phyloP scores from a whole-genome alignment of 2,888 invertebrate species.

The Ecliptopera silaceata region DNA sequence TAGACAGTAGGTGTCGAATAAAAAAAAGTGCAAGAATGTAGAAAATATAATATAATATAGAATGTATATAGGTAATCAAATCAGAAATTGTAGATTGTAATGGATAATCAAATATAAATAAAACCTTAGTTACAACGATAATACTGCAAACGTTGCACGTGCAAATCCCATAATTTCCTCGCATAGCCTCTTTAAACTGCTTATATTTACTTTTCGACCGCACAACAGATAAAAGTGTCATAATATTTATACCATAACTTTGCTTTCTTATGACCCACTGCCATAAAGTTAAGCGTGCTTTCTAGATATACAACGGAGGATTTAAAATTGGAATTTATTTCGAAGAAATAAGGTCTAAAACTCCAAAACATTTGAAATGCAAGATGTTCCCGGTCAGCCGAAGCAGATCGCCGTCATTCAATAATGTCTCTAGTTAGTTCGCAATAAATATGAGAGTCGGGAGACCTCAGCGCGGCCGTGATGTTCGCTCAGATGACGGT shows the following conservation, averaged over 20 bases:
- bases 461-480: constrained; percentile 55
- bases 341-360: constrained; percentile 60
- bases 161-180: constrained; percentile 55
- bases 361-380: constrained; percentile 47
- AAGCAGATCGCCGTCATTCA: constrained; percentile 68
- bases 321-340: constrained; percentile 50
- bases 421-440: constrained; percentile 80
- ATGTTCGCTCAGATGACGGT: constrained; percentile 75
- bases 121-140: constrained; percentile 47
- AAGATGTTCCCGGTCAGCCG: constrained; percentile 61
- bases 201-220: constrained; percentile 75
- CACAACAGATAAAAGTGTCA: constrained; percentile 79
- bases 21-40: too few species aligned
- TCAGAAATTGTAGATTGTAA: constrained; percentile 54
- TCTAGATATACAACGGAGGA: constrained; percentile 53
- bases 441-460: constrained; percentile 79
- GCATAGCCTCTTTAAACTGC: constrained; percentile 50
- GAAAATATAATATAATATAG: too few species aligned
- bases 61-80: too few species aligned
- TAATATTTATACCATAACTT: constrained; percentile 81
- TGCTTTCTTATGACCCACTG: constrained; percentile 75
- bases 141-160: constrained; percentile 46
- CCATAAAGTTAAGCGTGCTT: constrained; percentile 73
- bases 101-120: constrained; percentile 56
- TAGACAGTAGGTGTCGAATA: too few species aligned